Conservation (phyloP, 2,888 invertebrate species). For the Notodonta ziczac region DNA sequence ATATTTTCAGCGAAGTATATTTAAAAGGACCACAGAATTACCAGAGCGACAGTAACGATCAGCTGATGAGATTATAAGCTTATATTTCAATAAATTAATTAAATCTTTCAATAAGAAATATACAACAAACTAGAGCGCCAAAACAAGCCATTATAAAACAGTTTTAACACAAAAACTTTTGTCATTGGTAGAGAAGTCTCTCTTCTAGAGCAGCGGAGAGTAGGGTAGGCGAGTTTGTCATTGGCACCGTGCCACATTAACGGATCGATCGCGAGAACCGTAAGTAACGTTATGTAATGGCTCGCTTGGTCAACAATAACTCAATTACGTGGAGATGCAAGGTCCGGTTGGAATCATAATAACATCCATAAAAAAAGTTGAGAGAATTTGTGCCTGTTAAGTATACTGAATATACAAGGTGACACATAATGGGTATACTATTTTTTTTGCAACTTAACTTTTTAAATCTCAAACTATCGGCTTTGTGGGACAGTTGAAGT, state of each 20-base stretch:
- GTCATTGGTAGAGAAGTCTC: conserved; percentile 49
- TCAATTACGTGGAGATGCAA: conserved; percentile 32
- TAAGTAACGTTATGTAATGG: conserved; percentile 71
- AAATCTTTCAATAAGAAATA: too few species aligned
- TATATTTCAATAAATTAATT: too few species aligned
- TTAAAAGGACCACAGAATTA: too few species aligned
- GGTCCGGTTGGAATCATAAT: background rate
- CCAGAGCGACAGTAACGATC: too few species aligned
- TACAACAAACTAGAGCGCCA: background rate
- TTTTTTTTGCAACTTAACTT: too few species aligned
- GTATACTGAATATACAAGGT: background rate
- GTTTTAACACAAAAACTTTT: conserved; percentile 59
- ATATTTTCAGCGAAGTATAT: too few species aligned
- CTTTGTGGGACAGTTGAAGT: too few species aligned
- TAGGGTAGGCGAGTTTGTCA: conserved; percentile 62
- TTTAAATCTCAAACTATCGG: too few species aligned
- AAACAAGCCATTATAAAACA: conserved; percentile 51
- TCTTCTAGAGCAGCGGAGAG: conserved; percentile 57
- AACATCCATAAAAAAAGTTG: background rate
- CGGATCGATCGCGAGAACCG: conserved; percentile 64
- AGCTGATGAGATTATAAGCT: too few species aligned
- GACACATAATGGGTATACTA: too few species aligned
- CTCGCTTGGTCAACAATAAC: conserved; percentile 56
- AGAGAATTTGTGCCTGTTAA: background rate
- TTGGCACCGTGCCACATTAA: conserved; percentile 76